Evolutionary conservation across 1,140 invertebrate genomes (phyloP), one percentile per base, ranked within the genome.

Genomic region (Bradysia coprophila): DNA sequence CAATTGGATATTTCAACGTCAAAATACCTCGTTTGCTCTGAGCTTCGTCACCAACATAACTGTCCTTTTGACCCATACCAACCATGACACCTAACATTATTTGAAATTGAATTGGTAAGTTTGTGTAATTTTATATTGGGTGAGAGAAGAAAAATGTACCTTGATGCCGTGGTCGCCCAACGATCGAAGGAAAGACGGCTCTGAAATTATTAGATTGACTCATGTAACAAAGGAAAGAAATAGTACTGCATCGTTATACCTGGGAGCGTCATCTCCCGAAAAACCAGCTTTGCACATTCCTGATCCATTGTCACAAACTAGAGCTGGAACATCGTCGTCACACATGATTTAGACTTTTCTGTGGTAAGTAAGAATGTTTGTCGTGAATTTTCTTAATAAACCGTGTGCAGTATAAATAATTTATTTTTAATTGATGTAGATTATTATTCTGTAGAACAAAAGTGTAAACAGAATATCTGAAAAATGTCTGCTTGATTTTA

Each of bases 1-100:
- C n/a, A n/a, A n/a, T n/a, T n/a, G n/a, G n/a, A n/a, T n/a, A n/a
- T n/a, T n/a, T n/a, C n/a, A n/a, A n/a, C n/a, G n/a, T n/a, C n/a
- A n/a, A n/a, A n/a, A n/a, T n/a, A n/a, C n/a, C n/a, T n/a, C n/a
- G n/a, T n/a, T n/a, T n/a, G n/a, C n/a, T n/a, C n/a, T n/a, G 91
- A 56, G 92, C 92, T 67, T 95, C 92, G 64, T 96, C 91, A 51
- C 92, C 92, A 42, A 96, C 91, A 64, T 96, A 95, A 38, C 81
- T 86, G 69, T 96, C 91, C 67, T 94, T 95, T 63, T 95, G 90
- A 54, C 91, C 91, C 91, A 95, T 96, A 65, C 92, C 91, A 49
- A 96, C 90, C 91, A 96, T 95, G 51, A 96, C 90, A 62, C 81
- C 81, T 69, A 92, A 87, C 64, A 92, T 86, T 67, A 92, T 87